These are phyloP conservation scores for Campopleginae sp. DNA, from an alignment of 2,888 invertebrate genomes.

Conservation along the genomic window DNA sequence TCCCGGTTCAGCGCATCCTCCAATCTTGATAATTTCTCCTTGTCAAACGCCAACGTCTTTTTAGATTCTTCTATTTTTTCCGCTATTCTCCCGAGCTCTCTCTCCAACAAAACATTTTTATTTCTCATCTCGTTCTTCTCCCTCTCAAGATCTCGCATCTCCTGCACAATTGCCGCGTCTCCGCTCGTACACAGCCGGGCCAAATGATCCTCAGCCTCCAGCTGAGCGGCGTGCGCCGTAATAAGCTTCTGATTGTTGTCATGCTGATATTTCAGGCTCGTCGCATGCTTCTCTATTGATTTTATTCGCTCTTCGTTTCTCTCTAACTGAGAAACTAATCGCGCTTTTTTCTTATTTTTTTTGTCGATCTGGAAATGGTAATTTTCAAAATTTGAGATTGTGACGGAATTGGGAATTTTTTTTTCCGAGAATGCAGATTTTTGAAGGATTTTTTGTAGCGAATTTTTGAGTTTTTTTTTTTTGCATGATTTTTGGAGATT, in stretches of 20 bases:
- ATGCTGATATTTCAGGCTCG: constrained; percentile 85
- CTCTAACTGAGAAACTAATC: constrained; percentile 84
- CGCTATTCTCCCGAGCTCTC: constrained; percentile 85
- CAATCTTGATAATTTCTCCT: constrained; percentile 89
- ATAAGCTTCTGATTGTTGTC: constrained; percentile 88
- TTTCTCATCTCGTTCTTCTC: constrained; percentile 84
- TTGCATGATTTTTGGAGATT: background rate
- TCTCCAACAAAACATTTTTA: constrained; percentile 81
- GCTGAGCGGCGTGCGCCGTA: constrained; percentile 88
- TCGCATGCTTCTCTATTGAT: constrained; percentile 85
- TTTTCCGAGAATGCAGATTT: background rate
- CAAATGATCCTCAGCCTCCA: constrained; percentile 88
- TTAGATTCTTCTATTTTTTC: constrained; percentile 88
- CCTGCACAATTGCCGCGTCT: constrained; percentile 84
- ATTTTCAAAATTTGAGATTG: background rate
- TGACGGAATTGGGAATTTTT: background rate
- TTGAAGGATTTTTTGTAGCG: too few relatives aligned
- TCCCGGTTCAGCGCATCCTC: constrained; percentile 89
- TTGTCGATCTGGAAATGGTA: constrained; percentile 82
- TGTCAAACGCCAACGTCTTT: constrained; percentile 89
- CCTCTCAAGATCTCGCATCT: constrained; percentile 84
- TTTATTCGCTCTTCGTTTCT: constrained; percentile 83
- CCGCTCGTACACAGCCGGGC: constrained; percentile 85
- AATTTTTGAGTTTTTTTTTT: too few relatives aligned
- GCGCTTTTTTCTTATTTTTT: constrained; percentile 84